Percentiles rank a stretch among this genome's conserved stretches.
These are phyloP conservation scores for Camponotus floridanus DNA, from an alignment of 1,140 invertebrate genomes.

Conservation along the genomic window DNA sequence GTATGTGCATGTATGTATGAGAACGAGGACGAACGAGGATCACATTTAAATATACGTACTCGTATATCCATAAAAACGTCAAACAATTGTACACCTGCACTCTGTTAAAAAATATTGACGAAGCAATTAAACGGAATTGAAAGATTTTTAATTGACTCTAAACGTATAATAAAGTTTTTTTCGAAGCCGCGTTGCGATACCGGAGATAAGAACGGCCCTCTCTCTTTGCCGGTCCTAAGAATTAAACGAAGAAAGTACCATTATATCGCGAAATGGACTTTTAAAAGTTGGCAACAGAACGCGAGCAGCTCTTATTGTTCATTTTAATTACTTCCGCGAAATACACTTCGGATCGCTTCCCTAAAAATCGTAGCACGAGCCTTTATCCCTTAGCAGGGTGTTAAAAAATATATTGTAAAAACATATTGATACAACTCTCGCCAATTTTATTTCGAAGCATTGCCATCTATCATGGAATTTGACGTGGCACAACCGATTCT, in stretches of 20 bases:
- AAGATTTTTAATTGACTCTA: conserved; percentile 64
- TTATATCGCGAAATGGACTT: conserved; percentile 67
- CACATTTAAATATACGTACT: background rate
- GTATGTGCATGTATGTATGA: background rate
- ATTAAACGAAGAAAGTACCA: conserved; percentile 58
- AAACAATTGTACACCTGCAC: background rate
- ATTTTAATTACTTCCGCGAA: conserved; percentile 67
- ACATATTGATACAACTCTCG: conserved; percentile 39
- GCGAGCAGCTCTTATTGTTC: conserved; percentile 63
- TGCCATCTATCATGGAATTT: conserved; percentile 51
- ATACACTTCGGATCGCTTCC: background rate
- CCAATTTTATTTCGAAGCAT: conserved; percentile 44
- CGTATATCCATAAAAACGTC: background rate
- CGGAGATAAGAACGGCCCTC: conserved; percentile 60
- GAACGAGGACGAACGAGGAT: too few relatives aligned
- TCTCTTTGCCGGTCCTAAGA: conserved; percentile 10
- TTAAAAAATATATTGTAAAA: conserved; percentile 41
- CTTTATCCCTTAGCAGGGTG: background rate
- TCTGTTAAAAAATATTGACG: conserved; percentile 26
- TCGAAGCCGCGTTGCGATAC: conserved; percentile 38
- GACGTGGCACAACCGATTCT: conserved; percentile 46
- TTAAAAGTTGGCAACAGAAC: conserved; percentile 64
- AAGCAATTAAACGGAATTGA: conserved; percentile 46
- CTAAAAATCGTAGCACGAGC: background rate
- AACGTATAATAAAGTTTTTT: conserved; percentile 48